A percentile compares a stretch with the other conserved stretches of the same genome.
Evolutionary conservation across 2,113 vertebrate genomes (phyloP).

Genomic region (Oxyura jamaicensis): DNA sequence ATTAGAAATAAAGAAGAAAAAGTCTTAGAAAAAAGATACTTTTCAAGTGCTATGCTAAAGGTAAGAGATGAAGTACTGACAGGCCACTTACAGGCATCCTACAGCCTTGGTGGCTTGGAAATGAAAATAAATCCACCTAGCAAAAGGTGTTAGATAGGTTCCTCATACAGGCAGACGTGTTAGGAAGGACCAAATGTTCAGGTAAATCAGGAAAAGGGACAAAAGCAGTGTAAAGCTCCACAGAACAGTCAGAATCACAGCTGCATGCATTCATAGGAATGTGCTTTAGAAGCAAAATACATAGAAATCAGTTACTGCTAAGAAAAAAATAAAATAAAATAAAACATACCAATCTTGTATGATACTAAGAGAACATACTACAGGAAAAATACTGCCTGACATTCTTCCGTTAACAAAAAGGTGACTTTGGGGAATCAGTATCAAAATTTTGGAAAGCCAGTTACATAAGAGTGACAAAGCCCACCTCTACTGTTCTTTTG

Average conservation of each 20-base stretch:
- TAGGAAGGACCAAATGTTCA: neutral
- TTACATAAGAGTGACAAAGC: neutral
- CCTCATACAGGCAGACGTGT: neutral
- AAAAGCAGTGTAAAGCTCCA: neutral
- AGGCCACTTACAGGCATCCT: neutral
- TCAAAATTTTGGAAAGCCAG: neutral
- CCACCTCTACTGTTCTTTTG: neutral
- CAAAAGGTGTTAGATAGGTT: fast-evolving
- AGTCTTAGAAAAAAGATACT: neutral
- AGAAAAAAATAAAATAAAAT: neutral
- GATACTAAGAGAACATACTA: neutral
- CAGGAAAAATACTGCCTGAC: neutral
- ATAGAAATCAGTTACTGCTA: neutral
- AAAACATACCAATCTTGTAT: neutral
- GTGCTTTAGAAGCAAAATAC: neutral
- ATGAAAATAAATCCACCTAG: neutral
- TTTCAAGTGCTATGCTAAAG: neutral
- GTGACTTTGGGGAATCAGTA: neutral
- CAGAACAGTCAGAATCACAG: neutral
- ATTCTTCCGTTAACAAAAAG: neutral
- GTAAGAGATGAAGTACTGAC: neutral
- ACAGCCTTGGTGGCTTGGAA: neutral
- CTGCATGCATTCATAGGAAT: neutral
- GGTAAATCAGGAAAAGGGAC: neutral
- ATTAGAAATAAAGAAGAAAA: neutral